These are phyloP conservation scores for Argynnis bischoffii DNA, from an alignment of 2,888 invertebrate genomes.

Conservation along the genomic window DNA sequence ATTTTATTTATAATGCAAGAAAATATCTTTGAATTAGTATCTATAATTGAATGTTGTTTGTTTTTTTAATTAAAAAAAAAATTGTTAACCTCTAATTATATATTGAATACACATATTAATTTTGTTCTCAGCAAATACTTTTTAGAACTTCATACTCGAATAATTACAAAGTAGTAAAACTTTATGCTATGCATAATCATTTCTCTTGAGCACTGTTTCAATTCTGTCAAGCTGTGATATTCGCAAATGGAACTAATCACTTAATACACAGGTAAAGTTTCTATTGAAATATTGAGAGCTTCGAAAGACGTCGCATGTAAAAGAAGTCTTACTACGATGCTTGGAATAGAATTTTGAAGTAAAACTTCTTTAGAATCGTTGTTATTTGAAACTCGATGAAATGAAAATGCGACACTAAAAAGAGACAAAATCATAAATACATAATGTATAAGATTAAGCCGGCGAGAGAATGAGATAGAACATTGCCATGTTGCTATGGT, in stretches of 20 bases:
- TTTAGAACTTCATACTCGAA: background rate
- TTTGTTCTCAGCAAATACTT: background rate
- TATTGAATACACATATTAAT: background rate
- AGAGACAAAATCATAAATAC: too few species aligned
- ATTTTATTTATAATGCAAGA: too few species aligned
- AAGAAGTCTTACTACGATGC: conserved; percentile 38
- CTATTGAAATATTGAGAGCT: conserved; percentile 72
- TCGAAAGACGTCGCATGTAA: conserved; percentile 54
- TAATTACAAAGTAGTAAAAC: conserved; percentile 19
- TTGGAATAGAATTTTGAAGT: conserved; percentile 8
- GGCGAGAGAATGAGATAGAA: too few species aligned
- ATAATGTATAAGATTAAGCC: too few species aligned
- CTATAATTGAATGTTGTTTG: too few species aligned
- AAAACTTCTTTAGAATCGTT: too few species aligned
- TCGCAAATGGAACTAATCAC: conserved; percentile 78
- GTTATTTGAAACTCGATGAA: too few species aligned
- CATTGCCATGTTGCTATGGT: too few species aligned
- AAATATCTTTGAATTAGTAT: too few species aligned
- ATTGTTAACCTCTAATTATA: too few species aligned
- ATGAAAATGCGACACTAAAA: too few species aligned
- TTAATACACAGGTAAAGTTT: conserved; percentile 74
- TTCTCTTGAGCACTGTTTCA: conserved; percentile 33
- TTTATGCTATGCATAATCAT: conserved; percentile 32
- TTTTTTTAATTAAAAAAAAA: too few species aligned
- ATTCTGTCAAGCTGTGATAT: conserved; percentile 60